A percentile compares a stretch with the other conserved stretches of the same genome.
These are phyloP conservation scores for Apis laboriosa DNA, from an alignment of 1,140 invertebrate species.

Conservation along the genomic window DNA sequence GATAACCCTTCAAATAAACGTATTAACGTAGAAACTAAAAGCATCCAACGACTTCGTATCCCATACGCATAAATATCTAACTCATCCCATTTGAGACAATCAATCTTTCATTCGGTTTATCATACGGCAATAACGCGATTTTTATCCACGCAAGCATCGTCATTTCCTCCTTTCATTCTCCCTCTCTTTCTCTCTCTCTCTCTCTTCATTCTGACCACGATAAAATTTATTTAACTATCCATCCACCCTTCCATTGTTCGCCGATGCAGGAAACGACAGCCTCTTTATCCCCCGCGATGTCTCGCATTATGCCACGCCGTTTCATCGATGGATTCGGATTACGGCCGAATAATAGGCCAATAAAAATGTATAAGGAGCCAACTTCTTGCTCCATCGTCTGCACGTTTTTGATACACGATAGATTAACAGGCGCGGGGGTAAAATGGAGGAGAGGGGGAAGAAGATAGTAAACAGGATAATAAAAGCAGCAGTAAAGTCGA, in stretches of 20 bases:
- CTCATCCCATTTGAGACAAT: neutral
- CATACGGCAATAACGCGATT: neutral
- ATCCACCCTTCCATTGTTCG: neutral
- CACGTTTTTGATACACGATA: neutral
- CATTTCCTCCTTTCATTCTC: neutral
- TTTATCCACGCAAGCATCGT: neutral
- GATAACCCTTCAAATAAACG: too few species aligned
- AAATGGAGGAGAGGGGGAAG: neutral
- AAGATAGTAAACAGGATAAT: slow-evolving; percentile 60
- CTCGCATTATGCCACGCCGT: neutral
- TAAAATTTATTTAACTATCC: slow-evolving; percentile 21
- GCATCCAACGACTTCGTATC: neutral
- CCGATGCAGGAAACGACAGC: neutral
- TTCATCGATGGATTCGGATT: slow-evolving; percentile 57
- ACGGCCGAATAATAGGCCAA: slow-evolving; percentile 50
- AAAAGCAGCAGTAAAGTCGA: slow-evolving; percentile 62
- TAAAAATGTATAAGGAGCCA: slow-evolving; percentile 55
- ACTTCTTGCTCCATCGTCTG: slow-evolving; percentile 25
- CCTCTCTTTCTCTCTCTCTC: neutral
- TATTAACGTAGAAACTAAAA: too few species aligned
- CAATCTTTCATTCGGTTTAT: neutral
- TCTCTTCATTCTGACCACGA: neutral
- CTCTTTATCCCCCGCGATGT: neutral
- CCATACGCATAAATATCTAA: neutral
- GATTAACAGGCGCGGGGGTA: slow-evolving; percentile 53